phyloP scores from a whole-genome alignment of 2,888 invertebrate species.

The Platycheirus rosarum region DNA sequence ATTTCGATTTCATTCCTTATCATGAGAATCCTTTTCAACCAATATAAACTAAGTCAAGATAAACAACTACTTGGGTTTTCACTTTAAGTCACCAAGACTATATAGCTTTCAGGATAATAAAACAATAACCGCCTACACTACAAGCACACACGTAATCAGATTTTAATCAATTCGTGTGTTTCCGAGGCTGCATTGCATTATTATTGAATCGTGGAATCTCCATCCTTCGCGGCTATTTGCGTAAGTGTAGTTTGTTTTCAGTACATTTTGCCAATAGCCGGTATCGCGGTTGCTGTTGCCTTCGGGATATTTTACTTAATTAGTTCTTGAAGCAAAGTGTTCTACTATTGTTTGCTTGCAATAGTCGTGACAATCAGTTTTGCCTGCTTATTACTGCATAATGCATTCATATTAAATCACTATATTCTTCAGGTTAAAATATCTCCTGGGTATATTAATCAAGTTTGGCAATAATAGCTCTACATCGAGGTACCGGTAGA shows the following conservation, averaged over 20 bases:
- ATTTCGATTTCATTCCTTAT: too few relatives aligned
- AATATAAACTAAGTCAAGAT: too few relatives aligned
- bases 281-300: too few relatives aligned
- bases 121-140: slow-evolving; percentile 2
- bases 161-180: slow-evolving; percentile 23
- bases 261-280: neutral
- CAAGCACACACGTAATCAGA: neutral
- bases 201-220: slow-evolving; percentile 17
- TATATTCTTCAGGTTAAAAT: too few relatives aligned
- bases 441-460: too few relatives aligned
- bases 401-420: too few relatives aligned
- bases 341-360: too few relatives aligned
- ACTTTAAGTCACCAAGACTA: neutral
- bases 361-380: neutral
- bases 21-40: too few relatives aligned
- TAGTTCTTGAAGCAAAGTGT: neutral
- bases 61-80: too few relatives aligned
- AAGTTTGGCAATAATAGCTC: too few relatives aligned
- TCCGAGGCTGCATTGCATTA: slow-evolving; percentile 5
- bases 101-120: slow-evolving; percentile 4
- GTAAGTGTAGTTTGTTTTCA: slow-evolving; percentile 12
- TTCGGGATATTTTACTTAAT: slow-evolving; percentile 15
- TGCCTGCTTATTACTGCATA: neutral
- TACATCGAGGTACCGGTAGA: too few relatives aligned
- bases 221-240: slow-evolving; percentile 9